Base-by-base conservation (phyloP, 1,140 invertebrate species). In the Cotesia chilonis region DNA sequence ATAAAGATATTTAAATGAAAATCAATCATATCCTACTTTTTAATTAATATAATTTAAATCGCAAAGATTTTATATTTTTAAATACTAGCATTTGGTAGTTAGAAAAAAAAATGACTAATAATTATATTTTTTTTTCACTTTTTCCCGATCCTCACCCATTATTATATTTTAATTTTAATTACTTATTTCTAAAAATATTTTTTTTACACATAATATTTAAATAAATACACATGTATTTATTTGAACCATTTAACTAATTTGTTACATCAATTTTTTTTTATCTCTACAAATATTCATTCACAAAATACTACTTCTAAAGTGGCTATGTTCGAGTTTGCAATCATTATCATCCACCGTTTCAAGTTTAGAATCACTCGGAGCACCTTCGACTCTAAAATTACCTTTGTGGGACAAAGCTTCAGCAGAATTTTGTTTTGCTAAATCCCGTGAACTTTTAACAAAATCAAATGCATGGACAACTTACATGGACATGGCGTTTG, bases 391-490 rank as follows among this genome's bases (percentile, higher is more conserved):
- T 0, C 80, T 91, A 51, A 89, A 91, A 71, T 82, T 92, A 35
- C 91, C 92, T 3, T 80, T 92, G 1, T 93, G 92, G 89, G 92
- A 92, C 80, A 91, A 91, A 82, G 91, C 92, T 4, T 92, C 91
- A 4, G 91, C 92, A 0, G 92, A 93, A 80, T 92, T 92, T 76
- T 92, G 91, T 78, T 92, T 93, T 73, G 91, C 92, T 4, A 92
- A 92, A 75, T 92, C 92, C 0, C 87, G 91, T 1, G 92, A 92
- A 82, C 81, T 92, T 1, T 81, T 93, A 0, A 90, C 90, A 0
- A 90, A 90, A 59, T 90, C 91, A 0, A 87, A 78, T 17, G 81
- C 83, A 0, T 87, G 84, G 86, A 79, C 83, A 0, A 84, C 81
- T 0, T 87, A 87, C 59, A 81, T 85, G 68, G 83, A 87, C 36